Conservation (phyloP, 2,888 invertebrate genomes). For the Nycteola revayana region DNA sequence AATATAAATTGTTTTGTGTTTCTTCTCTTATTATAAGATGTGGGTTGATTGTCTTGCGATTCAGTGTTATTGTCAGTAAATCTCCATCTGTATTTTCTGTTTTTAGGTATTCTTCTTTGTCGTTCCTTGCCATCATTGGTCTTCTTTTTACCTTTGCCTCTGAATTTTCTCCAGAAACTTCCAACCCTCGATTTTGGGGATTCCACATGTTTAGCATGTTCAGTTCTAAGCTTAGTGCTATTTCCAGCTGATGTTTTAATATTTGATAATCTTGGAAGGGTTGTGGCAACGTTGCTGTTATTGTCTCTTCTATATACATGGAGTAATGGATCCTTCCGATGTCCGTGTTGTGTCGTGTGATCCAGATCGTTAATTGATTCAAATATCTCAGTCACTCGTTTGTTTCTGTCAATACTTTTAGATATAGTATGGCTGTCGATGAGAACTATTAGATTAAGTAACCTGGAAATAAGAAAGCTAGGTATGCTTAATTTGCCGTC, state of each 20-base stretch:
- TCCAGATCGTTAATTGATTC: constrained; percentile 35
- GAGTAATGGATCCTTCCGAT: constrained; percentile 23
- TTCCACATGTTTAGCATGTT: constrained; percentile 15
- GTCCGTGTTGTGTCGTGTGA: constrained; percentile 17
- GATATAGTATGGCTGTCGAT: constrained; percentile 58
- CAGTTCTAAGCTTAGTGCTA: constrained; percentile 2
- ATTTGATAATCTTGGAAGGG: neutral
- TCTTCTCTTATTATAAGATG: constrained; percentile 4
- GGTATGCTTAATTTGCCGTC: too few relatives aligned
- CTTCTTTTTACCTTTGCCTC: constrained; percentile 22
- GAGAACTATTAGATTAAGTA: constrained; percentile 66
- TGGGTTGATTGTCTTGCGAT: neutral
- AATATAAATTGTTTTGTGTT: constrained; percentile 2
- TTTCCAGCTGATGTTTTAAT: neutral
- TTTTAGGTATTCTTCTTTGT: constrained; percentile 9
- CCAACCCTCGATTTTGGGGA: constrained; percentile 16
- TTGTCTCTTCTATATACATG: constrained; percentile 24
- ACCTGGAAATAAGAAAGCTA: too few relatives aligned
- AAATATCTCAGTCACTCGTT: constrained; percentile 35
- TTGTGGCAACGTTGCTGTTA: constrained; percentile 5
- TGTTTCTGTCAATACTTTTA: constrained; percentile 52
- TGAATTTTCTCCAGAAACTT: constrained; percentile 34
- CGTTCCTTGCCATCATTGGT: constrained; percentile 1
- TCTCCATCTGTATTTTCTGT: neutral
- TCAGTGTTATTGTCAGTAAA: neutral